phyloP scores from a whole-genome alignment of 2,797 vertebrate genomes.

The Platalea minor region DNA sequence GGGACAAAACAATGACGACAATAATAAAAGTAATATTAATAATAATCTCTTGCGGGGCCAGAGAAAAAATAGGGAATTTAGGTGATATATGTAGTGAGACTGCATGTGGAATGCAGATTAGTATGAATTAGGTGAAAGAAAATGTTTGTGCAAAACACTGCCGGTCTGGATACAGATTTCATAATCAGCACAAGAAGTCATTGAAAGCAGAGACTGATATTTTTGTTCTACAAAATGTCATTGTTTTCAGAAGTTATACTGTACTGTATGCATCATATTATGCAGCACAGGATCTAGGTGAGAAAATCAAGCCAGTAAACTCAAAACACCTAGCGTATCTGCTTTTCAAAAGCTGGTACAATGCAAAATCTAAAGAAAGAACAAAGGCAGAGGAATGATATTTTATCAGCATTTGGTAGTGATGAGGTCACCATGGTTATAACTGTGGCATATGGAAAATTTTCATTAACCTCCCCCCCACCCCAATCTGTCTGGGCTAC shows the following conservation, averaged over 20 bases:
- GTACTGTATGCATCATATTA: neutral
- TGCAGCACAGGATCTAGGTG: neutral
- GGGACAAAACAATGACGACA: neutral
- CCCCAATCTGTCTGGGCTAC: neutral
- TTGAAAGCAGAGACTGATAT: neutral
- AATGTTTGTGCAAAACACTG: constrained; percentile 19
- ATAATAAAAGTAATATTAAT: constrained; percentile 17
- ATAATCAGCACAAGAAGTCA: neutral
- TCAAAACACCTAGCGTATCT: neutral
- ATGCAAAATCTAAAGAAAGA: neutral
- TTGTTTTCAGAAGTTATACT: neutral
- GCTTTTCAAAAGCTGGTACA: neutral
- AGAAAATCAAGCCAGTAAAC: neutral
- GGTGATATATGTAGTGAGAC: neutral
- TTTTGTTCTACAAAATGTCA: neutral
- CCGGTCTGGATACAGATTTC: constrained; percentile 46
- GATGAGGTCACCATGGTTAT: neutral
- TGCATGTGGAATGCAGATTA: constrained; percentile 54
- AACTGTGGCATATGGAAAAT: neutral
- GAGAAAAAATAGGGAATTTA: constrained; percentile 10
- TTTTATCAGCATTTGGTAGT: neutral
- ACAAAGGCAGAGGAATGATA: neutral
- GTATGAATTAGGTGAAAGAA: constrained; percentile 41
- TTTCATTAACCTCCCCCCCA: neutral
- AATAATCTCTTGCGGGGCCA: neutral